Base-by-base conservation (phyloP, 2,797 vertebrate genomes). In the Falco concolor region DNA sequence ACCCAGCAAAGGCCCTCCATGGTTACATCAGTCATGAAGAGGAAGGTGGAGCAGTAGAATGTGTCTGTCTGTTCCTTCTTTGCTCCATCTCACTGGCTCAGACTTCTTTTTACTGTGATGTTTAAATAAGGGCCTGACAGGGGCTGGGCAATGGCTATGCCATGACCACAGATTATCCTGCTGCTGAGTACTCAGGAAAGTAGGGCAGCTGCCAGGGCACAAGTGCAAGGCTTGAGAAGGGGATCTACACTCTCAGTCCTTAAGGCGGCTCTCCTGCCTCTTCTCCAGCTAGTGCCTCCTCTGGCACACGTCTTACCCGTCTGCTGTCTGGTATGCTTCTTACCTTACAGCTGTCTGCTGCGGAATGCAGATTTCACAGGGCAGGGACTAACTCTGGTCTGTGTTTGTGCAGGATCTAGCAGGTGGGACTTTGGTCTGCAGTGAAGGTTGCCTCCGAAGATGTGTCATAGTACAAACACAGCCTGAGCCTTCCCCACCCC, bases 321-420 rank as follows among this genome's bases (percentile, higher is more conserved):
- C 45, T 77, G 53, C 19, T 85, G 8, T 30, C 27, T 50, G 21
- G 16, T 28, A 28, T 10, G 25, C 49, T 84, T 81, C 74, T 64
- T 14, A 34, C 24, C 20, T 40, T 40, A 40, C 40, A 40, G 40
- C 40, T 40, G 23, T 27, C 45, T 77, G 53, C 19, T 85, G 8
- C 45, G 17, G 16, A 25, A 32, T 10, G 34, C 34, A 72, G 61
- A 9, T 17, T 64, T 70, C 53, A 25, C 2, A 19, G 2, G 25
- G 18, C 42, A 78, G n/a, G 32, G 30, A 32, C 0, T 7, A 79
- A 8, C 8, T 77, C 23, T 74, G 0, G 0, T 19, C 49, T 60
- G 6, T 52, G 22, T 47, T 75, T 4, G 1, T 50, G 24, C 34
- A 70, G 75, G 49, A 72, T 68, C 34, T 80, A 19, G 8, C 25